Evolutionary conservation across 2,888 invertebrate genomes (phyloP).

Genomic region (Rhodophaea formosa): DNA sequence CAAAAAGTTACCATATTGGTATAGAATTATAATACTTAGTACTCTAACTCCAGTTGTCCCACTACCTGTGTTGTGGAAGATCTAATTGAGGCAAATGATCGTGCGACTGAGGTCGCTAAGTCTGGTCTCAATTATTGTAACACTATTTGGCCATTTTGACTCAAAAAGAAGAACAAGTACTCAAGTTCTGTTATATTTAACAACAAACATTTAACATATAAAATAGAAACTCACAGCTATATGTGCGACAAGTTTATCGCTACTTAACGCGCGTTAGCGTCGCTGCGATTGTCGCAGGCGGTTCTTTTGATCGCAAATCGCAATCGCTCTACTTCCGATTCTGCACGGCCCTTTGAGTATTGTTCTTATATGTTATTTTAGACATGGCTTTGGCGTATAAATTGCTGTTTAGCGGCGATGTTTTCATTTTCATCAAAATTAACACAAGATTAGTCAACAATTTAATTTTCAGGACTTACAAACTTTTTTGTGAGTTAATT

Average conservation of each 20-base stretch:
- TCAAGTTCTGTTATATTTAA: too few species aligned
- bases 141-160: too few species aligned
- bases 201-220: neutral
- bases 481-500: too few species aligned
- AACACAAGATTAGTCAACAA: neutral
- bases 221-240: neutral
- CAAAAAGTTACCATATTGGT: too few species aligned
- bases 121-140: too few species aligned
- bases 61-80: too few species aligned
- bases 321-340: slow-evolving; percentile 38
- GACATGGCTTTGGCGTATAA: neutral
- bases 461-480: neutral
- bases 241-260: neutral
- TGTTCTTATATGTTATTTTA: slow-evolving; percentile 22
- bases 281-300: slow-evolving; percentile 27
- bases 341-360: slow-evolving; percentile 42
- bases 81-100: too few species aligned
- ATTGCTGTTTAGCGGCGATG: neutral
- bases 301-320: slow-evolving; percentile 42
- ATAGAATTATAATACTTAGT: too few species aligned
- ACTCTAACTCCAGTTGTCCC: too few species aligned
- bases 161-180: too few species aligned
- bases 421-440: neutral
- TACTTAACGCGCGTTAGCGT: slow-evolving; percentile 7
- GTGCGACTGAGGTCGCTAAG: too few species aligned